These are phyloP conservation scores for Hirudinaria manillensis DNA, from an alignment of 2,888 invertebrate species.

Conservation along the genomic window DNA sequence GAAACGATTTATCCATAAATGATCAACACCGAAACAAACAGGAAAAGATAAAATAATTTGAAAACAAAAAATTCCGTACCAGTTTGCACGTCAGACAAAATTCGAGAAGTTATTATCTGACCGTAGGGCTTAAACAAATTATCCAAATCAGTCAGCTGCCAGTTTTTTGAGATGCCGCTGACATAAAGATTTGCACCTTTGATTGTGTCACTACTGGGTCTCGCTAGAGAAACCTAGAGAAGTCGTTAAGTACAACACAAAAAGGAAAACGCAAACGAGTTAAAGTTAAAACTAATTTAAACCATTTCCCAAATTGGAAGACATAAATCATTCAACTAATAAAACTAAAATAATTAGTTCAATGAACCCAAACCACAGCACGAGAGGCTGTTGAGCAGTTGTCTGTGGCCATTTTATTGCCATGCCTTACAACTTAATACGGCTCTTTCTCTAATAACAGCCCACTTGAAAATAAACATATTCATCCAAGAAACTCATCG, in stretches of 20 bases:
- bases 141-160: conserved; percentile 55
- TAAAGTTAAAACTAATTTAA: conserved; percentile 11
- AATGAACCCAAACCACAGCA: conserved; percentile 16
- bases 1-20: conserved; percentile 7
- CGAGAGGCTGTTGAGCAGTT: background rate
- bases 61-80: conserved; percentile 41
- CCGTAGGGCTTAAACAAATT: conserved; percentile 54
- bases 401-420: background rate
- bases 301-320: conserved; percentile 13
- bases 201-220: conserved; percentile 55
- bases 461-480: conserved; percentile 1
- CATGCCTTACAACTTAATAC: conserved; percentile 7
- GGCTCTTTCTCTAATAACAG: background rate
- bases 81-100: conserved; percentile 54
- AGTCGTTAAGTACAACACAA: conserved; percentile 3
- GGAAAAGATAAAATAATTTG: background rate
- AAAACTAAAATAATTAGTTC: conserved; percentile 11
- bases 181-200: conserved; percentile 56
- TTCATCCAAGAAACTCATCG: conserved; percentile 5
- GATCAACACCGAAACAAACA: conserved; percentile 5
- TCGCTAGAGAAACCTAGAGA: conserved; percentile 49
- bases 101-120: conserved; percentile 54
- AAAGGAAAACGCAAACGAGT: conserved; percentile 13
- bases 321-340: background rate
- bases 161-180: conserved; percentile 54